Base-by-base conservation (phyloP, 2,113 vertebrate genomes). In the Hippocampus mohnikei region DNA sequence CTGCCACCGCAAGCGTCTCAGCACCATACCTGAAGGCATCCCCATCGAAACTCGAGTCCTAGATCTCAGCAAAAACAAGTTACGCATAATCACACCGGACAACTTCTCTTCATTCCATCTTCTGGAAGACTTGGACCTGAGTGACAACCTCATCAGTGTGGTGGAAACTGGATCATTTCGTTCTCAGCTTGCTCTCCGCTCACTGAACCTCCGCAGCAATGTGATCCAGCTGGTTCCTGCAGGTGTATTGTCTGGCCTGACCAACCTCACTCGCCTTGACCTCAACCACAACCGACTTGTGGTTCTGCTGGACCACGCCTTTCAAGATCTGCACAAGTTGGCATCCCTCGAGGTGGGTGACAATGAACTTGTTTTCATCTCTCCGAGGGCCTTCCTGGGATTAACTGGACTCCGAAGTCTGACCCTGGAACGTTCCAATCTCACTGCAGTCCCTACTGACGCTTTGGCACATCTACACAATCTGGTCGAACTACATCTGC, bases 231-330 rank as follows among this genome's bases (percentile, higher is more conserved):
- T 99, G 84, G 93, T 99, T 75, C 94, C 94, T 0, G 90, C 94
- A 2, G 96, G 96, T 0, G 97, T 98, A 46, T 94, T 99, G 82
- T 94, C 95, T 0, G 96, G 96, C 83, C 93, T 99, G 81, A 93
- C 94, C 77, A 98, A 98, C 84, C 95, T 99, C 67, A 96, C 95
- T 82, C 93, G 90, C 84, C 93, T 99, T 80, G 97, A 99, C 84
- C 94, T 99, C 85, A 96, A 96, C 59, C 96, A 99, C 93, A 99
- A 99, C 89, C 94, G 95, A 82, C 94, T 99, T 74, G 97, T 99
- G 82, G 95, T 99, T 80, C 94, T 99, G 63, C 88, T 99, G 86
- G 97, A 99, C 88, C 95, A 97, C 78, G 98, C 96, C 92, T 99
- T 99, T 88, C 95, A 99, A 91, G 97, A 98, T 85, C 92, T 98